phyloP scores from a whole-genome alignment of 2,797 vertebrate species.

The Hypotaenidia philippensis region DNA sequence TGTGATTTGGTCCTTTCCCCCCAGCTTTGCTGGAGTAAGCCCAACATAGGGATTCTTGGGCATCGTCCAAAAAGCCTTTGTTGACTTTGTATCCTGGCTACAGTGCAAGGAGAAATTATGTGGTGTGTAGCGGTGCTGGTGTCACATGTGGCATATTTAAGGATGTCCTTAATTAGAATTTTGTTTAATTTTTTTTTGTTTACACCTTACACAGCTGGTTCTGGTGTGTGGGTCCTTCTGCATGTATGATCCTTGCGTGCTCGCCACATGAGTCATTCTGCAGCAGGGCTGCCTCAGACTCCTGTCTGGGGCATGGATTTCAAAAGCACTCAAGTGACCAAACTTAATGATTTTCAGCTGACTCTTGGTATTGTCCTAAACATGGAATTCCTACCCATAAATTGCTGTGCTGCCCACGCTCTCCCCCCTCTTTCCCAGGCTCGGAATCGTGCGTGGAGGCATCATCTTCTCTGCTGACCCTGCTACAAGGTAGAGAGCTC shows the following conservation, averaged over 20 bases:
- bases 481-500: not conserved
- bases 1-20: constrained; percentile 8
- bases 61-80: not conserved
- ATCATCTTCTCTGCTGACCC: not conserved
- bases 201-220: constrained; percentile 18
- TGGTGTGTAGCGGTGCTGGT: not conserved
- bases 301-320: constrained; percentile 37
- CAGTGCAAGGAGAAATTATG: not conserved
- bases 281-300: not conserved
- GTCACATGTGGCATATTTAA: not conserved
- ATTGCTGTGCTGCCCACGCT: constrained; percentile 8
- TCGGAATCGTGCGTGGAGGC: not conserved
- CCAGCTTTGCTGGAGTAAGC: constrained; percentile 8
- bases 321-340: constrained; percentile 56
- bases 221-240: not conserved
- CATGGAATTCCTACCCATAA: constrained; percentile 43
- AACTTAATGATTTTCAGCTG: constrained; percentile 69
- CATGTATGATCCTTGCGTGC: not conserved
- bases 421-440: constrained; percentile 26
- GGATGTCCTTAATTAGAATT: not conserved
- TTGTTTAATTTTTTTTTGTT: not conserved
- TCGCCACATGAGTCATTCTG: constrained; percentile 32
- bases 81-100: not conserved
- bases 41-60: not conserved
- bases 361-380: constrained; percentile 53